phyloP scores from a whole-genome alignment of 2,113 vertebrate genomes.

The Melanerpes formicivorus region DNA sequence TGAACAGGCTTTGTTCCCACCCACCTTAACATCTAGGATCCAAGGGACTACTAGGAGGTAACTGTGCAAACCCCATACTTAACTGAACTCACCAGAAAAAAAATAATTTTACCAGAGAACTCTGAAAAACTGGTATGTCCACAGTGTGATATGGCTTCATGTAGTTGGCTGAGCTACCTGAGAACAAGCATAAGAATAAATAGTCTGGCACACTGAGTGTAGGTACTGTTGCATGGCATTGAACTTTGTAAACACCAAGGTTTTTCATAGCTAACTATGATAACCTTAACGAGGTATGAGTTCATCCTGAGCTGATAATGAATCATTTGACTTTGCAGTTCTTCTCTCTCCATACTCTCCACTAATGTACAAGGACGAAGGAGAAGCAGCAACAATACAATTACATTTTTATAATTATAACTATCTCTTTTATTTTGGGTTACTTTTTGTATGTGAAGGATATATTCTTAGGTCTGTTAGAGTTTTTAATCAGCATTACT shows the following conservation, averaged over 20 bases:
- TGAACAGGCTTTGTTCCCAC: not conserved
- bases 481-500: not conserved
- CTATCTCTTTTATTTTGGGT: not conserved
- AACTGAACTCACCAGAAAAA: not conserved
- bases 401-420: not conserved
- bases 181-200: not conserved
- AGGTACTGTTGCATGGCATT: not conserved
- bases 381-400: not conserved
- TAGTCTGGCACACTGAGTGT: not conserved
- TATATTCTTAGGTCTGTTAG: not conserved
- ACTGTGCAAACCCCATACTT: not conserved
- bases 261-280: not conserved
- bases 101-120: not conserved
- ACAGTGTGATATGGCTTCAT: not conserved
- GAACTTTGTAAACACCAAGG: not conserved
- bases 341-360: not conserved
- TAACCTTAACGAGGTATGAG: not conserved
- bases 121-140: not conserved
- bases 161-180: not conserved
- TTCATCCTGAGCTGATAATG: not conserved
- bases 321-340: not conserved
- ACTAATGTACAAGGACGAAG: not conserved
- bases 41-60: not conserved
- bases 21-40: not conserved
- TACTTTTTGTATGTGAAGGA: not conserved